Percentiles rank a stretch among this genome's conserved stretches.
Conservation (phyloP, 2,888 invertebrate species). For the Conomelus anceps region DNA sequence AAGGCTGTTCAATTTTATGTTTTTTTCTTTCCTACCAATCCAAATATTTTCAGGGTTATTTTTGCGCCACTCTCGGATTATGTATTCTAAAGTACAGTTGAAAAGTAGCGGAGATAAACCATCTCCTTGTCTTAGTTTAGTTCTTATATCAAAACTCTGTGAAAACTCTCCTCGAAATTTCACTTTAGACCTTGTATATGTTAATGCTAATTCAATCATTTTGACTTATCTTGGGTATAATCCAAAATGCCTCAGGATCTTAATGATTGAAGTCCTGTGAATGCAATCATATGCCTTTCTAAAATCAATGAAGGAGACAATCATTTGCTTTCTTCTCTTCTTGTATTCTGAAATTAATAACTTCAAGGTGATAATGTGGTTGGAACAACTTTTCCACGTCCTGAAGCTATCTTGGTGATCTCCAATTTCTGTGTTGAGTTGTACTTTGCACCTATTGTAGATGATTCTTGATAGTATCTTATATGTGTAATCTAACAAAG, state of each 20-base stretch:
- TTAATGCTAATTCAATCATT: too few relatives aligned
- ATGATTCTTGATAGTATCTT: conserved; percentile 7
- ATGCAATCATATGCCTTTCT: neutral
- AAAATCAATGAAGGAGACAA: neutral
- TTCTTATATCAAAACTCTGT: too few relatives aligned
- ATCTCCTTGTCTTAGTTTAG: too few relatives aligned
- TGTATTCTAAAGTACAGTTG: neutral
- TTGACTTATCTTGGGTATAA: neutral
- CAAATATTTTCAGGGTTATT: too few relatives aligned
- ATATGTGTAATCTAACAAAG: conserved; percentile 12
- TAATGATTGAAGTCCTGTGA: neutral
- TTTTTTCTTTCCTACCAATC: too few relatives aligned
- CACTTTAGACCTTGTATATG: too few relatives aligned
- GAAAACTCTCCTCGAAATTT: too few relatives aligned
- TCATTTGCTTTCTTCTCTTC: neutral
- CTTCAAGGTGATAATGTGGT: neutral
- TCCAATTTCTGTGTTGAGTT: neutral
- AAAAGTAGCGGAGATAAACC: too few relatives aligned
- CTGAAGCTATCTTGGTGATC: conserved; percentile 13
- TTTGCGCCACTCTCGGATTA: neutral
- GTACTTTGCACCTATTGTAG: conserved; percentile 1
- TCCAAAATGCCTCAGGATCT: neutral
- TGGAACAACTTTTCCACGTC: neutral
- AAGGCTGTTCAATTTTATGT: too few relatives aligned
- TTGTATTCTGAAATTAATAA: neutral